phyloP scores from a whole-genome alignment of 2,797 vertebrate genomes.

The Pantherophis alleghaniensis region DNA sequence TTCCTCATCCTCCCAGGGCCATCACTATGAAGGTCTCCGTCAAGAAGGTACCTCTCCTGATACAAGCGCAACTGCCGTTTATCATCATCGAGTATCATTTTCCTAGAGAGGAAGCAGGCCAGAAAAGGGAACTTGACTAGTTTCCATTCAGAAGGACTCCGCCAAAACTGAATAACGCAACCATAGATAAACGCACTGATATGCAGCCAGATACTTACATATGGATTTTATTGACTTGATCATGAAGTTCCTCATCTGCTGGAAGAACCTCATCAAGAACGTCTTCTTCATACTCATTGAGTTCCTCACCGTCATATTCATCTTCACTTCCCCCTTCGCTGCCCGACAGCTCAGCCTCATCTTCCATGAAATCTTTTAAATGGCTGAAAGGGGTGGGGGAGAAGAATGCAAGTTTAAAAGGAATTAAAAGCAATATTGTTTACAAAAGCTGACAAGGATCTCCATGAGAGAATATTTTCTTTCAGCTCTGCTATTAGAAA shows the following conservation, averaged over 20 bases:
- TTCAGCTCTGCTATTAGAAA: not conserved
- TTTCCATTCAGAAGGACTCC: fast-evolving
- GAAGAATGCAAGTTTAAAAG: not conserved
- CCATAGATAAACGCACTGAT: not conserved
- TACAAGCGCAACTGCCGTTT: conserved; percentile 89
- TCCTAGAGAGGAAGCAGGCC: conserved; percentile 73
- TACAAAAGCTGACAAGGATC: not conserved
- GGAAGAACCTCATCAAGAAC: conserved; percentile 89
- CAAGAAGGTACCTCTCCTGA: conserved; percentile 91
- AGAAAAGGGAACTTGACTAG: not conserved
- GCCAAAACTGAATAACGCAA: not conserved
- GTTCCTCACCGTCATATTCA: conserved; percentile 81
- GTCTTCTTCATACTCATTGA: conserved; percentile 92
- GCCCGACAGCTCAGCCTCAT: conserved; percentile 94
- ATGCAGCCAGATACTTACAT: conserved; percentile 78
- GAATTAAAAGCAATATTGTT: not conserved
- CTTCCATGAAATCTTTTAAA: conserved; percentile 86
- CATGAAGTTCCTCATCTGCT: conserved; percentile 86
- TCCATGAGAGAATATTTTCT: not conserved
- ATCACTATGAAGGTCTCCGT: conserved; percentile 93
- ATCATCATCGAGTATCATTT: conserved; percentile 91
- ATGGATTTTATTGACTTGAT: conserved; percentile 95
- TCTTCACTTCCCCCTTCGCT: conserved; percentile 89
- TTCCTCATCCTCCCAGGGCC: conserved; percentile 89
- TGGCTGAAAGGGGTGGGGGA: conserved; percentile 67